Evolutionary conservation across 2,113 vertebrate genomes (phyloP).

Genomic region (Siniperca knerii): DNA sequence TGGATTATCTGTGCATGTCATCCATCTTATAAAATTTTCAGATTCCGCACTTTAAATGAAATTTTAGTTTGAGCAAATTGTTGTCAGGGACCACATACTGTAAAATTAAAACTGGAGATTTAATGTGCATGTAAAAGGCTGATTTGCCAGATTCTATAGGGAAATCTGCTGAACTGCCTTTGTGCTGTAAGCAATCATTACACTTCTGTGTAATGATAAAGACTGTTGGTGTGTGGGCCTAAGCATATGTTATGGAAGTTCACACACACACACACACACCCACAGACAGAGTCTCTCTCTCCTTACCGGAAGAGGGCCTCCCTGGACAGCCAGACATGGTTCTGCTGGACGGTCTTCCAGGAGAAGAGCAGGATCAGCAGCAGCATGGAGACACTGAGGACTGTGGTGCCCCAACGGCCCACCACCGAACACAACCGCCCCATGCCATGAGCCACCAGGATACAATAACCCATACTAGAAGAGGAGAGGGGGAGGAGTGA

Average conservation of each 20-base stretch:
- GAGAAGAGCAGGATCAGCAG: constrained; percentile 93
- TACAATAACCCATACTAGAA: constrained; percentile 96
- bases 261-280: neutral
- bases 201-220: neutral
- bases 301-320: constrained; percentile 94
- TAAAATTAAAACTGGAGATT: neutral
- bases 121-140: too few species aligned
- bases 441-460: constrained; percentile 93
- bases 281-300: neutral
- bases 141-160: neutral
- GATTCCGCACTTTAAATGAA: too few species aligned
- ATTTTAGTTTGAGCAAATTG: too few species aligned
- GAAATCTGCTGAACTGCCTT: neutral
- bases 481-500: neutral
- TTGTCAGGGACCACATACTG: neutral
- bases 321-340: constrained; percentile 94
- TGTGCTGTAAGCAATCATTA: too few species aligned
- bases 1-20: too few species aligned
- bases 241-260: neutral
- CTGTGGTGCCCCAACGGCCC: constrained; percentile 86
- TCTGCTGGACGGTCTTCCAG: constrained; percentile 95
- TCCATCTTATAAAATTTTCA: too few species aligned
- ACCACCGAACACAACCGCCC: constrained; percentile 86
- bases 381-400: constrained; percentile 85
- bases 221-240: neutral